Evolutionary conservation across 1,140 invertebrate genomes (phyloP).

Genomic region (Plutomurus gul): DNA sequence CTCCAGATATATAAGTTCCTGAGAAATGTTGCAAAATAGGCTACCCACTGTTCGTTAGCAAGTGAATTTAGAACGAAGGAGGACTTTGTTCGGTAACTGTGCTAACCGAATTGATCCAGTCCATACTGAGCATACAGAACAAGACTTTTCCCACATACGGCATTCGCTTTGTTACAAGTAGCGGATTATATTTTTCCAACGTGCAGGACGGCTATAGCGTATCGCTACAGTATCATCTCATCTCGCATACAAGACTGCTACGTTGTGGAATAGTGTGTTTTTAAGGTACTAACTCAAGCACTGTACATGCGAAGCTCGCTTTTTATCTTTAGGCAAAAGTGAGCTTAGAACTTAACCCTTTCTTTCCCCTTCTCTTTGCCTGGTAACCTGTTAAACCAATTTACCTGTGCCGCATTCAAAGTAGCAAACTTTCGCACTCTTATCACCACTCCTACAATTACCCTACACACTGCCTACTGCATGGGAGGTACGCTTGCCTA

Average conservation of each 20-base stretch:
- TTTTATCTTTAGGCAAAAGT: neutral
- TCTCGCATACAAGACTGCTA: neutral
- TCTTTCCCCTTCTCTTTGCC: neutral
- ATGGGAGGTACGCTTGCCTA: neutral
- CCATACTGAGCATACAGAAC: neutral
- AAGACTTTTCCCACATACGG: too few relatives aligned
- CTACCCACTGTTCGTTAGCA: too few relatives aligned
- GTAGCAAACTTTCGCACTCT: conserved; percentile 1
- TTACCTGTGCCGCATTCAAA: conserved; percentile 26
- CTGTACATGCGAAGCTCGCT: neutral
- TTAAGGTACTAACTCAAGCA: too few relatives aligned
- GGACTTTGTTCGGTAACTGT: neutral
- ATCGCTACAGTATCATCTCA: too few relatives aligned
- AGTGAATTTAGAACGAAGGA: too few relatives aligned
- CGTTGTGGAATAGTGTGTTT: neutral
- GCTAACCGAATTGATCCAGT: neutral
- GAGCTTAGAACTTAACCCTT: neutral
- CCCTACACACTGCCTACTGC: neutral
- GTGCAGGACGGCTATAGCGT: too few relatives aligned
- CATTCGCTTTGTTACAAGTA: too few relatives aligned
- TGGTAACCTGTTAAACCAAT: conserved; percentile 29
- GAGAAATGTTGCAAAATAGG: too few relatives aligned
- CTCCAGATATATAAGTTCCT: too few relatives aligned
- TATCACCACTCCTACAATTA: neutral
- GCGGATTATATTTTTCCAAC: too few relatives aligned